Conservation (phyloP, 2,888 invertebrate genomes). For the Invenusta paracnida region DNA sequence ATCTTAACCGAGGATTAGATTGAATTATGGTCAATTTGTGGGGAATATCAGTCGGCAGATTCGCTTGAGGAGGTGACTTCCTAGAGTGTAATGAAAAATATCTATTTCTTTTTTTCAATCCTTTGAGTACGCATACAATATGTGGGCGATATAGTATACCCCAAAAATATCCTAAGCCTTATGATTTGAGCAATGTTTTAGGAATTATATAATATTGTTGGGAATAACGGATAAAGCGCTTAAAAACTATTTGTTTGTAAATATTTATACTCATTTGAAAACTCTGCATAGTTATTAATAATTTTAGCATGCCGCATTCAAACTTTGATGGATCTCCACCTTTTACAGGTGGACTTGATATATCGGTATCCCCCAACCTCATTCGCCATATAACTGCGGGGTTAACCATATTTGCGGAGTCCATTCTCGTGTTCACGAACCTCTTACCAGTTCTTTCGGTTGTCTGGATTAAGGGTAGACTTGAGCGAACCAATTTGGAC, state of each 20-base stretch:
- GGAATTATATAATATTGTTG: too few species aligned
- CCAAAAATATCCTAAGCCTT: too few species aligned
- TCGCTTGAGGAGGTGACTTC: not conserved
- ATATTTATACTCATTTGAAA: not conserved
- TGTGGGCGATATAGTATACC: too few species aligned
- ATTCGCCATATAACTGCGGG: not conserved
- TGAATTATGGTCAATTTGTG: constrained; percentile 25
- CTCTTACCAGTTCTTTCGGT: not conserved
- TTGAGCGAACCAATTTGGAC: constrained; percentile 38
- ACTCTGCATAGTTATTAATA: not conserved
- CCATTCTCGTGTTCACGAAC: not conserved
- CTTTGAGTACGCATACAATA: too few species aligned
- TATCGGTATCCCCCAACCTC: not conserved
- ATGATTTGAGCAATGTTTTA: too few species aligned
- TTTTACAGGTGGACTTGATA: not conserved
- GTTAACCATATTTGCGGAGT: not conserved
- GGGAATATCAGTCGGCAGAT: not conserved
- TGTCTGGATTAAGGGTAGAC: not conserved
- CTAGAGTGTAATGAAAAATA: not conserved
- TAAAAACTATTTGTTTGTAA: not conserved
- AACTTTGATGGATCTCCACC: constrained; percentile 18
- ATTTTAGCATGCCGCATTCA: not conserved
- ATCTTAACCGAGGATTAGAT: constrained; percentile 19
- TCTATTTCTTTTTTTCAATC: too few species aligned
- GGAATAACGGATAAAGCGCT: too few species aligned